phyloP scores from a whole-genome alignment of 2,113 vertebrate species.

The Channa argus region DNA sequence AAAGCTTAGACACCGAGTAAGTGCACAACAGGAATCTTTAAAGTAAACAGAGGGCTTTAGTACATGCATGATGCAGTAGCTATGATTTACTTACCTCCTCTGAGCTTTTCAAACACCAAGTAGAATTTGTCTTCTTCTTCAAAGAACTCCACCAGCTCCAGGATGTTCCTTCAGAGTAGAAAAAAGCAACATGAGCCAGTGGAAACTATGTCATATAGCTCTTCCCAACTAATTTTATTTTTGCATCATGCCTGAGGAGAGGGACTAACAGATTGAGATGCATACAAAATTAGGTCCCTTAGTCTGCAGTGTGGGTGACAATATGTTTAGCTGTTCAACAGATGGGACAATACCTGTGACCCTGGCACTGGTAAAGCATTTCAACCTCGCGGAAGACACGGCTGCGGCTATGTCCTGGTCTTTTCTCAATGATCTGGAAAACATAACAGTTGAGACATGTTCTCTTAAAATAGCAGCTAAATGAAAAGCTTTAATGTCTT shows the following conservation, averaged over 20 bases:
- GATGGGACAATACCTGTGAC: constrained; percentile 89
- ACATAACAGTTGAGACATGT: not conserved
- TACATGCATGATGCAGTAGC: not conserved
- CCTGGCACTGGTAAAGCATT: constrained; percentile 99
- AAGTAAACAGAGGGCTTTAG: not conserved
- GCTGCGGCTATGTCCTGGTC: constrained; percentile 93
- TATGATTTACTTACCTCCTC: constrained; percentile 86
- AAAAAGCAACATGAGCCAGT: not conserved
- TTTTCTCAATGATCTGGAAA: constrained; percentile 95
- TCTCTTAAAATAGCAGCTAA: not conserved
- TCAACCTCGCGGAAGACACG: constrained; percentile 98
- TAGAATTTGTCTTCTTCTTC: constrained; percentile 99
- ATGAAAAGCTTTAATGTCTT: not conserved
- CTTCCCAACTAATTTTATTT: not conserved
- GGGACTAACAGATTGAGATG: not conserved
- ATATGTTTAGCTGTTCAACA: not conserved
- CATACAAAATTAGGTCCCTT: not conserved
- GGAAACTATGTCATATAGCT: not conserved
- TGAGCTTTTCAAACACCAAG: constrained; percentile 97
- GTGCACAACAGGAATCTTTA: constrained; percentile 4
- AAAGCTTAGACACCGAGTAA: not conserved
- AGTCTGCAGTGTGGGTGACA: not conserved
- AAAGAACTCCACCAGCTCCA: constrained; percentile 98
- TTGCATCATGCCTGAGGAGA: not conserved
- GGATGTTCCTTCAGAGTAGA: constrained; percentile 87